Evolutionary conservation across 2,888 invertebrate genomes (phyloP).

Genomic region (Plusia festucae): DNA sequence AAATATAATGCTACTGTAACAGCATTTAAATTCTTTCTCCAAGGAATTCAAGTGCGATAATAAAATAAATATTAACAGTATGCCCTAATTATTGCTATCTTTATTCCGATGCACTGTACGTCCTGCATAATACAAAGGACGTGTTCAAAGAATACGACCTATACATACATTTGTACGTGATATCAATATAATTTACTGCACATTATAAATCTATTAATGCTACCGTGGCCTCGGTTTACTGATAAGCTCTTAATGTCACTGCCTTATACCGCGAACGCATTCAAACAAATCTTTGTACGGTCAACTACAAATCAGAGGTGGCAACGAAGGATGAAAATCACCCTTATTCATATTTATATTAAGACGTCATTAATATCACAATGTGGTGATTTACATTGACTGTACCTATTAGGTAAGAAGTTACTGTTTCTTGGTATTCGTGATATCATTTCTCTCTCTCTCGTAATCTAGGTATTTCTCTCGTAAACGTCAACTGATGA

Average conservation of each 20-base stretch:
- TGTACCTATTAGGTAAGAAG: conserved; percentile 25
- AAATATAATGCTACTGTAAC: no score
- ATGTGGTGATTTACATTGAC: not conserved
- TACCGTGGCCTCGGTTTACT: conserved; percentile 39
- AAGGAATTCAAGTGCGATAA: not conserved
- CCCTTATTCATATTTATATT: not conserved
- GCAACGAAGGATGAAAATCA: not conserved
- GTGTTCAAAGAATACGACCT: not conserved
- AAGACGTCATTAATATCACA: not conserved
- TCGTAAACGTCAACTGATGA: not conserved
- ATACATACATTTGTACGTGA: conserved; percentile 19
- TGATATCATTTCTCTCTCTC: conserved; percentile 9
- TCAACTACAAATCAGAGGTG: not conserved
- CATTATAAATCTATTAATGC: conserved; percentile 61
- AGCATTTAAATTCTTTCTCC: no score
- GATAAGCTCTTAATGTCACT: conserved; percentile 59
- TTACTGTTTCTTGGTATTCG: not conserved
- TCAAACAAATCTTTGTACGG: conserved; percentile 19
- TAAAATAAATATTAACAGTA: not conserved
- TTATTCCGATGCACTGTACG: not conserved
- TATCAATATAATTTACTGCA: conserved; percentile 52
- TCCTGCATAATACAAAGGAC: conserved; percentile 21
- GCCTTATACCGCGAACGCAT: conserved; percentile 34
- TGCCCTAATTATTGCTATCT: conserved; percentile 2
- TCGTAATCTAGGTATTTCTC: no score